Evolutionary conservation across 2,797 vertebrate genomes (phyloP).

Genomic region (Oceanodroma leucorhoa): DNA sequence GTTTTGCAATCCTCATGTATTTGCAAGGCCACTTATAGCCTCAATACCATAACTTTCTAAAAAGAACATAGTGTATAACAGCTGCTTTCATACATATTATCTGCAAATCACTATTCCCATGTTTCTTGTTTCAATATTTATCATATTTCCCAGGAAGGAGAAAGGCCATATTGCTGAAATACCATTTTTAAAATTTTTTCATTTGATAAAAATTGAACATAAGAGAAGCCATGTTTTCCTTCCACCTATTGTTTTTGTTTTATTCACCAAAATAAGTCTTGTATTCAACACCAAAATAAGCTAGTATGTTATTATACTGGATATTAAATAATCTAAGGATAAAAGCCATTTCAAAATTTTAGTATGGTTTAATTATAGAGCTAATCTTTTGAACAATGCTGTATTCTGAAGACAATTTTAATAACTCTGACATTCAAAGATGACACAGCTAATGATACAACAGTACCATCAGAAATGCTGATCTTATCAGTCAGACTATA

Average conservation of each 20-base stretch:
- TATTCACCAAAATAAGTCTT: neutral
- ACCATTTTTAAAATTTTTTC: neutral
- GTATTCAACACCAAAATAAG: neutral
- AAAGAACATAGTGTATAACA: neutral
- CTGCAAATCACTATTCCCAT: neutral
- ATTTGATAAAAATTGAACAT: neutral
- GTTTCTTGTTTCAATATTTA: neutral
- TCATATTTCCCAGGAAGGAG: neutral
- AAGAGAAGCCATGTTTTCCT: neutral
- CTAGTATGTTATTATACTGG: neutral
- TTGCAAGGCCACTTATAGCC: neutral
- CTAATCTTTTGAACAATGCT: neutral
- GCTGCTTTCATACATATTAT: neutral
- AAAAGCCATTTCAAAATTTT: neutral
- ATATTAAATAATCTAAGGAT: neutral
- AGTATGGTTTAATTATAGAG: neutral
- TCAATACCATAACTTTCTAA: neutral
- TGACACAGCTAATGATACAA: neutral
- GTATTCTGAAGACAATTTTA: neutral
- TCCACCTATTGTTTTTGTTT: neutral
- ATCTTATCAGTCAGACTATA: neutral
- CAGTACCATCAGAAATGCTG: neutral
- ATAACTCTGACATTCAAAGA: neutral
- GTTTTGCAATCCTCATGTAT: neutral
- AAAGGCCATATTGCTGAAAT: neutral